Conservation (phyloP, 2,888 invertebrate genomes). For the Drosophila neutralis region DNA sequence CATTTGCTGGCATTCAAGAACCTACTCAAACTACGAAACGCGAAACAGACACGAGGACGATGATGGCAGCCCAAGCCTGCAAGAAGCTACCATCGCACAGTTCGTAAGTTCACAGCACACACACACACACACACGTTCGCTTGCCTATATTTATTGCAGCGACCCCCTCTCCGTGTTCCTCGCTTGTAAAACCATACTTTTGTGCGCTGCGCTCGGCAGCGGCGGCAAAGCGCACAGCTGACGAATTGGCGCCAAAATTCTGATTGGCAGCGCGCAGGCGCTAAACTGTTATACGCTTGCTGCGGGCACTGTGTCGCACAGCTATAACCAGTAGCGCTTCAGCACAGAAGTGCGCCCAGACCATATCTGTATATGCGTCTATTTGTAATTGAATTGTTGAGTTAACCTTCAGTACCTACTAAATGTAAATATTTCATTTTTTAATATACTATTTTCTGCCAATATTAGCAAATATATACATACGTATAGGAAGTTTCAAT, state of each 20-base stretch:
- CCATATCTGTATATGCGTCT: neutral
- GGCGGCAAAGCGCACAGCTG: conserved; percentile 61
- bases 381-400: neutral
- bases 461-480: neutral
- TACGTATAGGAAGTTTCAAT: neutral
- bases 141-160: conserved; percentile 50
- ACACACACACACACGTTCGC: conserved; percentile 3
- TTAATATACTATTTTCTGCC: neutral
- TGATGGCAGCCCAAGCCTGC: conserved; percentile 68
- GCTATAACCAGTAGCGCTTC: conserved; percentile 48
- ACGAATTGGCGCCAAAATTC: conserved; percentile 73
- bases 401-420: neutral
- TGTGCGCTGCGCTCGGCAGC: conserved; percentile 47
- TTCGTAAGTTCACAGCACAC: conserved; percentile 24
- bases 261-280: conserved; percentile 49
- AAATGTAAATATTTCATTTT: neutral
- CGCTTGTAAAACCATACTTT: conserved; percentile 53
- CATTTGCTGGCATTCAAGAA: conserved; percentile 50
- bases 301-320: conserved; percentile 40
- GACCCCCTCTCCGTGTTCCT: conserved; percentile 12
- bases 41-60: conserved; percentile 67
- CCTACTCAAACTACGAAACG: conserved; percentile 41
- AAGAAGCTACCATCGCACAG: conserved; percentile 70
- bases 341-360: neutral
- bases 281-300: conserved; percentile 56